Evolutionary conservation across 2,888 invertebrate species (phyloP).

Genomic region (Erebia ligea): DNA sequence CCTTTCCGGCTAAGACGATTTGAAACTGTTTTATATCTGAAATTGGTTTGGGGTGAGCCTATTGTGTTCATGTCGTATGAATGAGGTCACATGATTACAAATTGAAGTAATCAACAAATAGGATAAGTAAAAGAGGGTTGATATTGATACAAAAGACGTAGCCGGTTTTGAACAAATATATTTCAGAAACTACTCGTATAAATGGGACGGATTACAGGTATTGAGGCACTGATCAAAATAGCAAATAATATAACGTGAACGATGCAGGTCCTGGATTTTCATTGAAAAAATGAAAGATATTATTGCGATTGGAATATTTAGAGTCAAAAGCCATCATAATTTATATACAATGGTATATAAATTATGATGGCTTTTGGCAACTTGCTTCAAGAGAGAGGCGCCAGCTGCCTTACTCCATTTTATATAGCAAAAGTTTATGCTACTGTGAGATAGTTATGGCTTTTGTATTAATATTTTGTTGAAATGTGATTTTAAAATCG

Average conservation of each 20-base stretch:
- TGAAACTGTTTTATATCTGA: conserved; percentile 30
- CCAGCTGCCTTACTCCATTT: too few relatives aligned
- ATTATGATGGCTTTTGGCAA: too few relatives aligned
- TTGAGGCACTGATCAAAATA: neutral
- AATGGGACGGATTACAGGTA: neutral
- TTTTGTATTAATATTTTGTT: too few relatives aligned
- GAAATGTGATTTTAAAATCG: too few relatives aligned
- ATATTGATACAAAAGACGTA: conserved; percentile 1
- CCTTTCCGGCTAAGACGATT: conserved; percentile 33
- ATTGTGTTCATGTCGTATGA: conserved; percentile 14
- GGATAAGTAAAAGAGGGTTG: conserved; percentile 2
- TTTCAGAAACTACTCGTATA: neutral
- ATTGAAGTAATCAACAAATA: conserved; percentile 14
- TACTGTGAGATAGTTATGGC: too few relatives aligned
- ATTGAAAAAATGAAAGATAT: neutral
- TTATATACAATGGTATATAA: too few relatives aligned
- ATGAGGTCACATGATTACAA: conserved; percentile 21
- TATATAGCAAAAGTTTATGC: too few relatives aligned
- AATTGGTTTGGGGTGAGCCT: conserved; percentile 19
- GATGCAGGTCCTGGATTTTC: too few relatives aligned
- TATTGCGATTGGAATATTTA: too few relatives aligned
- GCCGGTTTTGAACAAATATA: conserved; percentile 13
- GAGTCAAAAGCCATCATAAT: too few relatives aligned
- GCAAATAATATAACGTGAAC: too few relatives aligned
- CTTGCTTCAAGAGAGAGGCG: too few relatives aligned